Base-by-base conservation (phyloP, 2,888 invertebrate genomes). In the Thereva unica region DNA sequence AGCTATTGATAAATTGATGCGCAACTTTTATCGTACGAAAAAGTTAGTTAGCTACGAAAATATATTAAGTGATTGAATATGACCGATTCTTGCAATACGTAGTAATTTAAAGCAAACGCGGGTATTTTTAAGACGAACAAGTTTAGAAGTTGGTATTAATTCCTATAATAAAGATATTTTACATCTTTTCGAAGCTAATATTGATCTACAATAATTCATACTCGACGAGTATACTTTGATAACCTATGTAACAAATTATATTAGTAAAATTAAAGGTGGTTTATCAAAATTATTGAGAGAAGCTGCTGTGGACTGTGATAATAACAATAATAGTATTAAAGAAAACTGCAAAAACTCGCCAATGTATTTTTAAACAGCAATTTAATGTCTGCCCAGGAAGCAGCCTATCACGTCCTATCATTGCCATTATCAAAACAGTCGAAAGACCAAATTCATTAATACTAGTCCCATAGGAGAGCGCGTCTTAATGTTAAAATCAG, bases 191-290 rank as follows among this genome's bases (percentile, higher is more conserved):
- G 72, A 72, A 66, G 47, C 71, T 0, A 73, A 74, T 67, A 72
- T 72, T 2, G 73, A 73, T 66, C 38, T 71, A 23, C 74, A 72
- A 59, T 71, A 72, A 59, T 71, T 67, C 38, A 65, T 74, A 42
- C 34, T 72, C 5, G 70, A 72, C 40, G 71, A 70, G 47, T 73
- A 73, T 64, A 70, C 69, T 7, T 69, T 71, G 41, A 72, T 72
- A 5, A 56, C 68, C n/a, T 75, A 75, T 53, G 68, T 74, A 2
- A 72, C 66, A 8, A 71, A 75, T 54, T 75, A 74, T 56, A 67
- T 75, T 3, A 73, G 69, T 41, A 74, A 76, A 70, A 68, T 72
- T 1, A 71, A 73, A 45, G 67, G 71, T 41, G 75, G 73, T 6
- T 56, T 74, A 8, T 72, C 73, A 23, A 68, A 75, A 68, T 59